Percentiles rank a stretch among this genome's conserved stretches.
These are phyloP conservation scores for Sebastes cheni DNA, from an alignment of 2,797 vertebrate species.

Conservation along the genomic window DNA sequence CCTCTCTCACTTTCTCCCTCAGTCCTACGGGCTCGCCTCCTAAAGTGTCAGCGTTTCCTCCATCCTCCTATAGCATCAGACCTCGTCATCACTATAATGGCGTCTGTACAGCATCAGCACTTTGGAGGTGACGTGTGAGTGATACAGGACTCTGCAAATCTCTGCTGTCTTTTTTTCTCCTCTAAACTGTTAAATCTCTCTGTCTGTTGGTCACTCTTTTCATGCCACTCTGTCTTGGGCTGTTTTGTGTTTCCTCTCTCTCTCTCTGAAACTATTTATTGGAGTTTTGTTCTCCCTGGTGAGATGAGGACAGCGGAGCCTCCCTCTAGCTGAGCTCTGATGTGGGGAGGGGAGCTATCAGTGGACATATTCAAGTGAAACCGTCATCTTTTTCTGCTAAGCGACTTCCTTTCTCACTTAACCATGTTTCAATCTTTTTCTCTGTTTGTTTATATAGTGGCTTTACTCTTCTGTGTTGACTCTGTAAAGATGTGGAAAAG, in stretches of 20 bases:
- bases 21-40: slow-evolving; percentile 17
- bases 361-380: slow-evolving; percentile 7
- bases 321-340: not conserved
- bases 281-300: not conserved
- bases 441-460: slow-evolving; percentile 5
- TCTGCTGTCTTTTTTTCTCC: not conserved
- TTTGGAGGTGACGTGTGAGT: not conserved
- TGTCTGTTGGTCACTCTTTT: not conserved
- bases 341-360: not conserved
- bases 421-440: not conserved
- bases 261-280: not conserved
- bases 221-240: not conserved
- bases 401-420: not conserved
- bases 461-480: slow-evolving; percentile 12
- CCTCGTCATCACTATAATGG: slow-evolving; percentile 34
- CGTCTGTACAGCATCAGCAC: slow-evolving; percentile 40
- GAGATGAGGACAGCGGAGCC: slow-evolving; percentile 6
- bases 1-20: slow-evolving; percentile 40
- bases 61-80: slow-evolving; percentile 21
- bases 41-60: slow-evolving; percentile 59
- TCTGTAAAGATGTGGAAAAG: slow-evolving; percentile 18
- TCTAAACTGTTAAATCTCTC: not conserved
- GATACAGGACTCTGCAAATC: slow-evolving; percentile 1
- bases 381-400: not conserved
- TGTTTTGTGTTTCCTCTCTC: not conserved